Conservation (phyloP, 1,140 invertebrate genomes). For the Nasonia longicornis region DNA sequence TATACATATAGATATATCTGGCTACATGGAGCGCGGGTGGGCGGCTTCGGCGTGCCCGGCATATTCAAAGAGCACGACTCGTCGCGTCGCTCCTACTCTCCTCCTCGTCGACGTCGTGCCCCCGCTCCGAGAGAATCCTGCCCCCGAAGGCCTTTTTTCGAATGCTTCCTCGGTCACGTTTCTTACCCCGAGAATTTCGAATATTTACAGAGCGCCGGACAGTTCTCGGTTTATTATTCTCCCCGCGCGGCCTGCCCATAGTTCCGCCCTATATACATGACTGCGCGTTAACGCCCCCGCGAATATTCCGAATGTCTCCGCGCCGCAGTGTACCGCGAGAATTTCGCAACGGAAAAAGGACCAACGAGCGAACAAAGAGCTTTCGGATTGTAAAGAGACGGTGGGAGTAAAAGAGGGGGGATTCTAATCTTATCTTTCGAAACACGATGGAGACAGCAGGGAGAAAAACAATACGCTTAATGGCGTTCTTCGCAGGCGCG, state of each 20-base stretch:
- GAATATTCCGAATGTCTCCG: constrained; percentile 33
- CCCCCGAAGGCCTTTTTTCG: constrained; percentile 2
- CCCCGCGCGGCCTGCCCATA: background rate
- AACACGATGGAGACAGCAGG: background rate
- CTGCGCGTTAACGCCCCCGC: background rate
- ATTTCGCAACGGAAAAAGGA: background rate
- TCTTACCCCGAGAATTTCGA: constrained; percentile 30
- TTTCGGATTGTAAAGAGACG: background rate
- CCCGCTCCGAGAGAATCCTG: background rate
- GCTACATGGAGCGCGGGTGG: background rate
- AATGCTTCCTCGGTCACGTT: constrained; percentile 42
- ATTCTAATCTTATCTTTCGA: constrained; percentile 23
- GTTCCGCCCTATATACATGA: background rate
- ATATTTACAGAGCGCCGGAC: constrained; percentile 39
- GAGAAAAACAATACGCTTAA: constrained; percentile 32
- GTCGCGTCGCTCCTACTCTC: background rate
- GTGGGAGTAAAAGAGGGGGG: background rate
- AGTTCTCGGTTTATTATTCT: constrained; percentile 42
- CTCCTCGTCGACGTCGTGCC: background rate
- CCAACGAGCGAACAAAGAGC: background rate
- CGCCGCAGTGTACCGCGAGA: background rate
- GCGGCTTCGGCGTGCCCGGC: constrained; percentile 25
- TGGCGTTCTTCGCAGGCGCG: background rate
- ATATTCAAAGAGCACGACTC: constrained; percentile 39
- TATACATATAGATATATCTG: background rate